Conservation (phyloP, 1,140 invertebrate genomes). For the Armadillidium nasatum region DNA sequence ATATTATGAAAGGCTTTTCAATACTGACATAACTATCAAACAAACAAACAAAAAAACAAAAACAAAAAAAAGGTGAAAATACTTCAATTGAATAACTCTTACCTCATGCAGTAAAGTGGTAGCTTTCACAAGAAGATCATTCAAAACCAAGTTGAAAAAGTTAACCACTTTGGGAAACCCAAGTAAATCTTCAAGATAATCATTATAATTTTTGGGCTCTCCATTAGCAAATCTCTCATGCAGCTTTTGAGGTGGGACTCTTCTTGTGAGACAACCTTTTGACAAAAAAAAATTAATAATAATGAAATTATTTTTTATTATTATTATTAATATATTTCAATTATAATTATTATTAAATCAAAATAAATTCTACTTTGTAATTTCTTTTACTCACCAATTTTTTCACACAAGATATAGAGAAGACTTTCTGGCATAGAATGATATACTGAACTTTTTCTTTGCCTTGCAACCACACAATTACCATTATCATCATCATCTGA, state of each 20-base stretch:
- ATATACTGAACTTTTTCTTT: neutral
- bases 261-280: neutral
- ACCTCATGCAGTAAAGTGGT: neutral
- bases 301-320: too few relatives aligned
- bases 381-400: neutral
- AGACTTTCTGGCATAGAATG: constrained; percentile 2
- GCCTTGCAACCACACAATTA: neutral
- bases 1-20: too few relatives aligned
- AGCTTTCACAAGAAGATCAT: neutral
- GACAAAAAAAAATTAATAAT: too few relatives aligned
- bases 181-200: neutral
- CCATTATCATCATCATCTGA: neutral
- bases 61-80: too few relatives aligned
- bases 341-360: too few relatives aligned
- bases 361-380: too few relatives aligned
- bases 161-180: neutral
- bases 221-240: neutral
- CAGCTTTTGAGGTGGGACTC: neutral
- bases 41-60: too few relatives aligned
- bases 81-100: neutral
- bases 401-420: neutral
- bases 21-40: too few relatives aligned
- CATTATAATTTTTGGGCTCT: constrained; percentile 2
- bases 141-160: neutral
- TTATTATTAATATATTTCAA: too few relatives aligned